Evolutionary conservation across 2,888 invertebrate genomes (phyloP).

Genomic region (Chloroclysta siterata): DNA sequence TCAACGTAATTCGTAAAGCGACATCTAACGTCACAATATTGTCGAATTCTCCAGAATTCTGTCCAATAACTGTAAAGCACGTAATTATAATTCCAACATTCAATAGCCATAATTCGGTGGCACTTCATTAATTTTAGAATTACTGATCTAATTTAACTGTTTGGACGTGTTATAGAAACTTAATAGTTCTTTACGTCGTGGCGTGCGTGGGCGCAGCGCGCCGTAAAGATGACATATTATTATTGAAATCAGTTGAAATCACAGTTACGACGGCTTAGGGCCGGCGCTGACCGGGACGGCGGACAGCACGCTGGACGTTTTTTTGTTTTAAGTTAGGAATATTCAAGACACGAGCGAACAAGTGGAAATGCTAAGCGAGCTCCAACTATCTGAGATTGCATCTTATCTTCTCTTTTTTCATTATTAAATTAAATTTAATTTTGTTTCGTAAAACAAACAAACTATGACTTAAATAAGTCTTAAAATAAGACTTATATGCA

Average conservation of each 20-base stretch:
- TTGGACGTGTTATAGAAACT: conserved; percentile 14
- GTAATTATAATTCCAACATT: conserved; percentile 9
- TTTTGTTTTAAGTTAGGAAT: too few relatives aligned
- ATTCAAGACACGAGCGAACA: too few relatives aligned
- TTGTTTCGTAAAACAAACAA: too few relatives aligned
- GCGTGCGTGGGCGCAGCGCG: not conserved
- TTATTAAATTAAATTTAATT: too few relatives aligned
- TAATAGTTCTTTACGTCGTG: conserved; percentile 3
- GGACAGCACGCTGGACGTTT: too few relatives aligned
- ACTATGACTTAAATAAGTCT: too few relatives aligned
- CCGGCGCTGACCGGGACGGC: not conserved
- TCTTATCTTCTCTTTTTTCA: too few relatives aligned
- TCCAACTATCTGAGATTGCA: too few relatives aligned
- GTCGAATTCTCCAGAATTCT: conserved; percentile 1
- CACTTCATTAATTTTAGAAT: conserved; percentile 26
- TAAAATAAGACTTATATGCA: too few relatives aligned
- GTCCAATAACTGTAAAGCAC: conserved; percentile 13
- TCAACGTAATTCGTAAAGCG: conserved; percentile 1
- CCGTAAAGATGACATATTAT: conserved; percentile 14
- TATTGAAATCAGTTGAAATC: conserved; percentile 8
- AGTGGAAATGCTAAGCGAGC: too few relatives aligned
- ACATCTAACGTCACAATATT: conserved; percentile 11
- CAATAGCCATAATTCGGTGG: conserved; percentile 23
- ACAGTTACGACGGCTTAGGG: not conserved
- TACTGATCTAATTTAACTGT: conserved; percentile 26